phyloP scores from a whole-genome alignment of 1,140 invertebrate species.

The Platorchestia sp. region DNA sequence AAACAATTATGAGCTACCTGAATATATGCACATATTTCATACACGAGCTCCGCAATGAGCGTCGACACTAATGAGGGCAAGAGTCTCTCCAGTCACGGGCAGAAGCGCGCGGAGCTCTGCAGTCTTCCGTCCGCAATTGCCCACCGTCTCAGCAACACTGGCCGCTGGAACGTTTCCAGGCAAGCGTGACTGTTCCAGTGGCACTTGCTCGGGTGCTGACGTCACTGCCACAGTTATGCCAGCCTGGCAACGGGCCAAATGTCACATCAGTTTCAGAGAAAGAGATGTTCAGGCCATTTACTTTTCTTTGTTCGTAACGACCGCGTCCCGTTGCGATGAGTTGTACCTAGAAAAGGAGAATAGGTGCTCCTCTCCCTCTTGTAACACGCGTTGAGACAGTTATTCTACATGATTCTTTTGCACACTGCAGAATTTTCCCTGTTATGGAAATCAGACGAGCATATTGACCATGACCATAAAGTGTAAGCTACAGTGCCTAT shows the following conservation, averaged over 20 bases:
- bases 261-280: background rate
- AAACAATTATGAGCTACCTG: too few relatives aligned
- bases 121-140: background rate
- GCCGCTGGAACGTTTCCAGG: slow-evolving; percentile 42
- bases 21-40: background rate
- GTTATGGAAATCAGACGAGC: background rate
- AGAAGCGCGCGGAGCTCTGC: background rate
- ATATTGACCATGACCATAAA: background rate
- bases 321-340: background rate
- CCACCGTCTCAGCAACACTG: slow-evolving; percentile 42
- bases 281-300: background rate
- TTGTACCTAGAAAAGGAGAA: background rate
- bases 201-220: slow-evolving; percentile 1
- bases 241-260: background rate
- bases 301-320: background rate
- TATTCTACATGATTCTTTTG: background rate
- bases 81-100: background rate
- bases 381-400: background rate
- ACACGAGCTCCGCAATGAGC: background rate
- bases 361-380: background rate
- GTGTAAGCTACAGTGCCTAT: too few relatives aligned
- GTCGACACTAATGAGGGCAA: background rate
- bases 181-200: slow-evolving; percentile 22
- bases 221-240: background rate
- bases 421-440: background rate